Conservation (phyloP, 2,888 invertebrate species). For the Sarcophaga variegata region DNA sequence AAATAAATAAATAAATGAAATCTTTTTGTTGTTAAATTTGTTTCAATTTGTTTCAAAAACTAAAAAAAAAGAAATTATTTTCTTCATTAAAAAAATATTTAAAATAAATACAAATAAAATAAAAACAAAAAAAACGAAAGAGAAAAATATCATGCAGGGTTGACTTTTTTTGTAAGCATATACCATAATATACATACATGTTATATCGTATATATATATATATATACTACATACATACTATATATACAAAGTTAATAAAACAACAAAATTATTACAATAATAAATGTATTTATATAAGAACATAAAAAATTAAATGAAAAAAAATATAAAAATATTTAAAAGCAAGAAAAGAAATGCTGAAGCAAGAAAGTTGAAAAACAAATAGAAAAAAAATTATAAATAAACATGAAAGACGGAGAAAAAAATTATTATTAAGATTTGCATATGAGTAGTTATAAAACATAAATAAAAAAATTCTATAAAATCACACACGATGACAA, state of each 20-base stretch:
- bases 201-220: neutral
- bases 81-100: neutral
- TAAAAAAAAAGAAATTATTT: too few relatives aligned
- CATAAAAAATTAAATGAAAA: neutral
- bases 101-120: slow-evolving; percentile 1
- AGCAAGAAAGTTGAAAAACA: too few relatives aligned
- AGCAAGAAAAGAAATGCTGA: too few relatives aligned
- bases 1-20: too few relatives aligned
- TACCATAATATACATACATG: slow-evolving; percentile 22
- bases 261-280: neutral
- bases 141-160: slow-evolving; percentile 64
- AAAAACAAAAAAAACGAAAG: slow-evolving; percentile 8
- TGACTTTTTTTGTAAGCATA: slow-evolving; percentile 47
- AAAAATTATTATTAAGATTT: too few relatives aligned
- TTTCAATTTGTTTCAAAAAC: neutral
- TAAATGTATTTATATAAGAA: slow-evolving; percentile 4
- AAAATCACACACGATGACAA: too few relatives aligned
- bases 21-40: neutral
- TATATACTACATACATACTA: neutral
- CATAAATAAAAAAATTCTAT: too few relatives aligned
- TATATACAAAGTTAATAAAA: slow-evolving; percentile 5
- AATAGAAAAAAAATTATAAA: too few relatives aligned
- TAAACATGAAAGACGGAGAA: too few relatives aligned
- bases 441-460: too few relatives aligned
- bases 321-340: too few relatives aligned